Base-by-base conservation (phyloP, 2,797 vertebrate genomes). In the Lutjanus campechanus region DNA sequence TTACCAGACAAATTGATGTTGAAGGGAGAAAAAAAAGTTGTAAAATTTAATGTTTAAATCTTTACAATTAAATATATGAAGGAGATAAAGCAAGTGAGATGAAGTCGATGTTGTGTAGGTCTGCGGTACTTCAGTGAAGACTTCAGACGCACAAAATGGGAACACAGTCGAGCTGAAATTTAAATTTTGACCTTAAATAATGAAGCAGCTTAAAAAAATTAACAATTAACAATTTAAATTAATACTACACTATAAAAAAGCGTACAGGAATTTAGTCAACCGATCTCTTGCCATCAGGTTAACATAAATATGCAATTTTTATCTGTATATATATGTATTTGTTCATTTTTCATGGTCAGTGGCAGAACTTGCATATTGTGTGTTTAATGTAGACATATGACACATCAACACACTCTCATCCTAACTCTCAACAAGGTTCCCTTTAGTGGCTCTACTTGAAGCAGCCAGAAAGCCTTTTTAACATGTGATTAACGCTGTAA, bases 1-100 rank as follows among this genome's bases (percentile, higher is more conserved):
- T 95, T 92, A 94, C 87, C 83, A 60, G 81, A 85, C 84, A 92
- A 92, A 94, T 90, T 90, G 87, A 89, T 86, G 85, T 88, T 79
- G 77, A 82, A 88, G 75, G 55, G 69, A 71, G 69, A n/a, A n/a
- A 46, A 81, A 79, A 88, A 89, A 88, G 82, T 86, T 81, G 85
- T 79, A 73, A 84, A 88, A 82, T 87, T 73, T 79, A 69, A 90
- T 82, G 76, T 82, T 81, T 84, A 81, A 90, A 90, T 89, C 76
- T 87, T 88, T 86, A 83, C 55, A 85, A 85, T 85, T 85, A 83
- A 84, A 90, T 82, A 83, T 76, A 82, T 76, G 65, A 77, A 80
- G 76, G 60, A 81, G 74, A 72, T 85, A 68, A 81, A 86, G 69
- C 19, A 36, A 69, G 58, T 20, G 56, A 75, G 71, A 84, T 72